These are phyloP conservation scores for Hyposoter dolosus DNA, from an alignment of 2,888 invertebrate genomes.

Conservation along the genomic window DNA sequence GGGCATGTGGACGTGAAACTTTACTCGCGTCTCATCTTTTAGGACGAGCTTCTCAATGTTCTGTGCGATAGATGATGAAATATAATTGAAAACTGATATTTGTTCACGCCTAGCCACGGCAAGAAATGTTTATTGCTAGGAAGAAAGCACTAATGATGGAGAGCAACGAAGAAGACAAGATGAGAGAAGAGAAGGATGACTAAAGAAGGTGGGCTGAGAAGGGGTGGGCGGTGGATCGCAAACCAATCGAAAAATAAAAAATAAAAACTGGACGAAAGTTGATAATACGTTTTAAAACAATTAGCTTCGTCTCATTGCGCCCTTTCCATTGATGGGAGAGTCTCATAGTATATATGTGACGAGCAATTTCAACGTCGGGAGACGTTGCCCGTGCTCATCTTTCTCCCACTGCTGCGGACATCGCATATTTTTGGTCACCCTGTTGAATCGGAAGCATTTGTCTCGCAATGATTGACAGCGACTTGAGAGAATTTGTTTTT, in stretches of 20 bases:
- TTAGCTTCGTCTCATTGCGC: conserved; percentile 65
- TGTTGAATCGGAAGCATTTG: background rate
- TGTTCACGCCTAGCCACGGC: background rate
- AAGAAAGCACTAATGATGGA: conserved; percentile 21
- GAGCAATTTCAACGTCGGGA: conserved; percentile 51
- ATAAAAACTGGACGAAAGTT: conserved; percentile 72
- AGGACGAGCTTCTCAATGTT: background rate
- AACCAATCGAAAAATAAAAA: conserved; percentile 69
- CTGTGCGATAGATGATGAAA: background rate
- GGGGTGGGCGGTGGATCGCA: conserved; percentile 60
- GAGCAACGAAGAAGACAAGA: conserved; percentile 26
- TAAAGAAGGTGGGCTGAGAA: conserved; percentile 63
- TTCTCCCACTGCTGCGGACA: background rate
- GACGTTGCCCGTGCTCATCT: too few relatives aligned
- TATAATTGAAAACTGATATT: background rate
- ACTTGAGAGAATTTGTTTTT: conserved; percentile 2
- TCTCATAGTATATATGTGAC: conserved; percentile 36
- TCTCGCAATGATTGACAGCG: conserved; percentile 29
- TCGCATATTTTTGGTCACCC: background rate
- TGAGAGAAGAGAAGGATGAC: conserved; percentile 42
- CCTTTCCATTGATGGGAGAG: conserved; percentile 4
- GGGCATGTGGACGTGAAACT: background rate
- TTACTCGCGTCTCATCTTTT: background rate
- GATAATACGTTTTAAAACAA: conserved; percentile 79
- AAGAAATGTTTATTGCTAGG: conserved; percentile 12